Conservation (phyloP, 2,888 invertebrate genomes). For the Drosophila maculinotata region DNA sequence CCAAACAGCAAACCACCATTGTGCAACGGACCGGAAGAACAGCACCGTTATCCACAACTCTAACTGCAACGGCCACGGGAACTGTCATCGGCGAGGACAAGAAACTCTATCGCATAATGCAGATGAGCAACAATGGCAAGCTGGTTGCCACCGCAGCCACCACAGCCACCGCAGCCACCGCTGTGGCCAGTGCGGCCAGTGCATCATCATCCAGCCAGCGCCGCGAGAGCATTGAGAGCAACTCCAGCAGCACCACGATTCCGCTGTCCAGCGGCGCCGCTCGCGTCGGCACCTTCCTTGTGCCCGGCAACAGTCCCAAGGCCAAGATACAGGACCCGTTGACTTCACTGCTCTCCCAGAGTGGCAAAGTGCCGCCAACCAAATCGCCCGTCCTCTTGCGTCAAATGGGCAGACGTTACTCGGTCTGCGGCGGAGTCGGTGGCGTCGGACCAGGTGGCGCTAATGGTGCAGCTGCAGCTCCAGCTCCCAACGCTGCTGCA, state of each 20-base stretch:
- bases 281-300: slow-evolving; percentile 19
- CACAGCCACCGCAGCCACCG: too few relatives aligned
- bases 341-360: background rate
- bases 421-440: slow-evolving; percentile 50
- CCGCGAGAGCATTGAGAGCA: slow-evolving; percentile 51
- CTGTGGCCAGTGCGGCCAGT: too few relatives aligned
- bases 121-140: slow-evolving; percentile 19
- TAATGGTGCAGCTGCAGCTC: background rate
- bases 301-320: slow-evolving; percentile 25
- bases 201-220: slow-evolving; percentile 20
- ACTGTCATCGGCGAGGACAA: slow-evolving; percentile 29
- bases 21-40: background rate
- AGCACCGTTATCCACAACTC: background rate
- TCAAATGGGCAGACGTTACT: slow-evolving; percentile 57
- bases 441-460: background rate
- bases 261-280: background rate
- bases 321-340: slow-evolving; percentile 8
- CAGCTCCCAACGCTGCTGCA: background rate
- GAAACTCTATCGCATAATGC: slow-evolving; percentile 52
- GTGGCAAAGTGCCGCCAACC: background rate
- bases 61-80: background rate
- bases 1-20: slow-evolving; percentile 2
- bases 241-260: background rate
- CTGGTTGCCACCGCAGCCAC: background rate
- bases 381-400: slow-evolving; percentile 27